Percentiles rank a stretch among this genome's conserved stretches.
Conservation (phyloP, 1,140 invertebrate species). For the Vanessa atalanta region DNA sequence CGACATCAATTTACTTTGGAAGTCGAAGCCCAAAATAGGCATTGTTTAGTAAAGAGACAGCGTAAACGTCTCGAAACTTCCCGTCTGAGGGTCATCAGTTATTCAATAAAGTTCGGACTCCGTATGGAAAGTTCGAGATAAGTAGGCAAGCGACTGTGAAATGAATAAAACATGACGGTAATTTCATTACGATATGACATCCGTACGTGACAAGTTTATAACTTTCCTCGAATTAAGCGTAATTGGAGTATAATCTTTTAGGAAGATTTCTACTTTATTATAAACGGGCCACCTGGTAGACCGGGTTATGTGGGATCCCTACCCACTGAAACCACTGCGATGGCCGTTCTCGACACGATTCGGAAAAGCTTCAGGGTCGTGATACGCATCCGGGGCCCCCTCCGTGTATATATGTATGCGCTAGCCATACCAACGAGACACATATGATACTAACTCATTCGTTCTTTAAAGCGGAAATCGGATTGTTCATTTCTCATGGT, state of each 20-base stretch:
- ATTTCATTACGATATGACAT: conserved; percentile 44
- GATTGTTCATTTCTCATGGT: too few relatives aligned
- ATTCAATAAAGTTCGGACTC: conserved; percentile 43
- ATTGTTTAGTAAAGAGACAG: conserved; percentile 26
- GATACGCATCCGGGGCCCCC: too few relatives aligned
- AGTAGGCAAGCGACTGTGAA: conserved; percentile 36
- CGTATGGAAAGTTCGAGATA: conserved; percentile 47
- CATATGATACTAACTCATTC: too few relatives aligned
- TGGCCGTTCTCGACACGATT: too few relatives aligned
- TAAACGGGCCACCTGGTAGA: too few relatives aligned
- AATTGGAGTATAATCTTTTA: background rate
- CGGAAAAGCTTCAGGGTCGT: too few relatives aligned
- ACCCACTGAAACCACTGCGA: too few relatives aligned
- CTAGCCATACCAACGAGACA: too few relatives aligned
- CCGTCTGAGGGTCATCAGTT: conserved; percentile 35
- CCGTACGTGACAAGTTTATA: conserved; percentile 35
- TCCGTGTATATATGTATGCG: too few relatives aligned
- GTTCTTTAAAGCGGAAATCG: too few relatives aligned
- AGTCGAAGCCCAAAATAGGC: conserved; percentile 12
- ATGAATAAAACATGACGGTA: conserved; percentile 47
- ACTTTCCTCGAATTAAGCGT: background rate
- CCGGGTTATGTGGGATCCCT: too few relatives aligned
- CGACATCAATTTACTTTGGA: background rate
- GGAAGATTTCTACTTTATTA: too few relatives aligned
- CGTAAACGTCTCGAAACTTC: conserved; percentile 17